These are phyloP conservation scores for Mantis religiosa DNA, from an alignment of 2,888 invertebrate species.

Conservation along the genomic window DNA sequence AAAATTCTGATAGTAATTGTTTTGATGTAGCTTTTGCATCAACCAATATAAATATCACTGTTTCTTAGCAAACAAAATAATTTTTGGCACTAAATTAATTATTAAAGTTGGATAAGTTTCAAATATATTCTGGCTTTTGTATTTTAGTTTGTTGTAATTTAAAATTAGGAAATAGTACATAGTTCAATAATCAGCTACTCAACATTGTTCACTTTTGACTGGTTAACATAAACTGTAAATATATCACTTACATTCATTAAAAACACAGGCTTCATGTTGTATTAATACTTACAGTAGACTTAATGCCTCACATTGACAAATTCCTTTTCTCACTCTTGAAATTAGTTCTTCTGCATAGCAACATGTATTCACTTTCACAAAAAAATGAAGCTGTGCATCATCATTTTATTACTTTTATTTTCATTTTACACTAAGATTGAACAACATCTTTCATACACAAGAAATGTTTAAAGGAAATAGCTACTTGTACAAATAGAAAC, in stretches of 20 bases:
- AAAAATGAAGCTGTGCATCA: background rate
- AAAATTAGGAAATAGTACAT: background rate
- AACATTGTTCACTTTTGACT: background rate
- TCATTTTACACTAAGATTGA: background rate
- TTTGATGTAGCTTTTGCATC: too few relatives aligned
- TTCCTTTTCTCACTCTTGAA: background rate
- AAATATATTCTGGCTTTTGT: too few relatives aligned
- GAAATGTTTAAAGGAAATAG: background rate
- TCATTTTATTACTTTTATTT: background rate
- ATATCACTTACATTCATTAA: background rate
- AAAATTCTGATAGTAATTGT: too few relatives aligned
- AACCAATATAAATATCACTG: too few relatives aligned
- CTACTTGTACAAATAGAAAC: background rate
- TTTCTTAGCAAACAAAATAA: too few relatives aligned
- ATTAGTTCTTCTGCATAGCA: background rate
- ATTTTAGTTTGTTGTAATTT: background rate
- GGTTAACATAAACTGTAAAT: background rate
- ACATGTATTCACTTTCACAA: background rate
- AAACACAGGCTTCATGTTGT: background rate
- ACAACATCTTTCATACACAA: background rate
- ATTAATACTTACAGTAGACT: background rate
- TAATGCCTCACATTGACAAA: background rate
- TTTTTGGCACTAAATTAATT: too few relatives aligned
- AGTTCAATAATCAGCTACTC: background rate
- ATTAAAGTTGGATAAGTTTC: too few relatives aligned